Conservation (phyloP, 2,797 vertebrate genomes). For the Hirundo rustica region DNA sequence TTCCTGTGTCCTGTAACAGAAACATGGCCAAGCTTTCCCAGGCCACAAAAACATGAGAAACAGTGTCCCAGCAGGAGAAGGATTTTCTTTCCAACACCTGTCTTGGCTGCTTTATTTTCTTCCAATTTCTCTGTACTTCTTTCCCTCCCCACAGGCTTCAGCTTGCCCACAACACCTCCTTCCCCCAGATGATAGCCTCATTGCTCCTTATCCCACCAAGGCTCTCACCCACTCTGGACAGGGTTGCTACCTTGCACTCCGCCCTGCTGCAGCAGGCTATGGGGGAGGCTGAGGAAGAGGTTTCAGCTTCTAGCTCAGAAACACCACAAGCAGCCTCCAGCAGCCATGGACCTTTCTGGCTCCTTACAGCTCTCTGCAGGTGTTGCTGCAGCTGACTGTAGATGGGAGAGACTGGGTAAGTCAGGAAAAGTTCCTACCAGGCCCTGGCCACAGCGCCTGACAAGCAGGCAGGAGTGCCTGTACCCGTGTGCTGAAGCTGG, state of each 20-base stretch:
- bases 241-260: neutral
- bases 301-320: neutral
- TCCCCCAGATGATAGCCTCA: neutral
- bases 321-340: neutral
- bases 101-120: neutral
- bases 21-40: neutral
- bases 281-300: neutral
- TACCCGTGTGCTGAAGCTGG: neutral
- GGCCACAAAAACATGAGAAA: neutral
- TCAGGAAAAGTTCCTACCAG: neutral
- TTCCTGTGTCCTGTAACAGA: neutral
- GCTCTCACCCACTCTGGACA: neutral
- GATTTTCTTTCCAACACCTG: neutral
- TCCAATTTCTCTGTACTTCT: neutral
- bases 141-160: neutral
- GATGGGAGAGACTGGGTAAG: neutral
- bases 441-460: neutral
- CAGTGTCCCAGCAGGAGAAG: neutral
- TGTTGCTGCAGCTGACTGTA: neutral
- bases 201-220: neutral
- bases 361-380: neutral
- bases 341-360: neutral
- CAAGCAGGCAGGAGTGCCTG: neutral
- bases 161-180: neutral
- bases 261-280: neutral